Evolutionary conservation across 2,797 vertebrate genomes (phyloP), one percentile per base, ranked within the genome.

Genomic region (Crotalus adamanteus): DNA sequence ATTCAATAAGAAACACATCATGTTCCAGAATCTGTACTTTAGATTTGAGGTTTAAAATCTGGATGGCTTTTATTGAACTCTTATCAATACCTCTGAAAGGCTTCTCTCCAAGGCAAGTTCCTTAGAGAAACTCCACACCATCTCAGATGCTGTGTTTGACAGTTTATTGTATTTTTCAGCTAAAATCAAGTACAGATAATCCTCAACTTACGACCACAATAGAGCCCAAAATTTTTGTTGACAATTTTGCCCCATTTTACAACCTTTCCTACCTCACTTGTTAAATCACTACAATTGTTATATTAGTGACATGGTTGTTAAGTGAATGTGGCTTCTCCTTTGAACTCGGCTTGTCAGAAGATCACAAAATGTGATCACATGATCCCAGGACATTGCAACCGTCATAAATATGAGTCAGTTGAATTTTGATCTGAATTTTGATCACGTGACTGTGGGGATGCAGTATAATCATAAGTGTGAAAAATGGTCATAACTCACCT

Each of bases 1-100:
- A 55, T 95, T 92, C 78, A 94, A 95, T 92, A 94, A 91, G 87
- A 93, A 90, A 96, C 93, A 91, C 93, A 88, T 37, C 92, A 94
- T 94, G 78, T 93, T 89, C 93, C 53, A 55, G 51, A 73, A 47
- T 42, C 13, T 22, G 56, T 61, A 83, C 14, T 47, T 26, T 47
- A 37, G 28, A 18, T 56, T 56, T 26, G 3, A 53, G 12, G 5
- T 11, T 37, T 31, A 6, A 91, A 88, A 18, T 42, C 14, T 53
- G 42, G 3, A 25, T 13, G 47, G 31, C 55, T 3, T 20, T 51
- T 87, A 2, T 13, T 83, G 73, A 83, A 83, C 47, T 47, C 8
- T 47, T 47, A 47, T 47, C 37, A 83, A 47, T 47, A 47, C 7
- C 37, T 83, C 20, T 83, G 8, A 47, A 47, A 83, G 1, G 9